A percentile compares a stretch with the other conserved stretches of the same genome.
Conservation (phyloP, 2,888 invertebrate genomes). For the Hypolimnas misippus region DNA sequence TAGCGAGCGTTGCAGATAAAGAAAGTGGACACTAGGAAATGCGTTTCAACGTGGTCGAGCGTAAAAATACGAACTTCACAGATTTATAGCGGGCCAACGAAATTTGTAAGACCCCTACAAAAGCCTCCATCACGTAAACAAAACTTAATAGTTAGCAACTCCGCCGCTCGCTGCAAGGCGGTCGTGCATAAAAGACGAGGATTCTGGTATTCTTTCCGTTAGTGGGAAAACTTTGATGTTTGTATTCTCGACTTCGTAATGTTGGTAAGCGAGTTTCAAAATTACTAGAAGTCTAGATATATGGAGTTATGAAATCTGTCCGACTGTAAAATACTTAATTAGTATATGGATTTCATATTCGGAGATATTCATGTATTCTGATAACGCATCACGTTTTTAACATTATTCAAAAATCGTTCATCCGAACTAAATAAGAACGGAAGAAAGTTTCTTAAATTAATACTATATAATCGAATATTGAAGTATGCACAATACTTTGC, state of each 20-base stretch:
- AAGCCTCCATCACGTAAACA: slow-evolving; percentile 30
- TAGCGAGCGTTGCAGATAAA: not conserved
- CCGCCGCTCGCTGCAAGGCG: slow-evolving; percentile 15
- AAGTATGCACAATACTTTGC: no score
- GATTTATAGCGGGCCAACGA: slow-evolving; percentile 30
- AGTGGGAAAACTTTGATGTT: slow-evolving; percentile 12
- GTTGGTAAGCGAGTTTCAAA: not conserved
- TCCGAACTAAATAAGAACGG: no score
- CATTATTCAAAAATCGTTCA: no score
- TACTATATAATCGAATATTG: no score
- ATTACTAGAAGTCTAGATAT: not conserved
- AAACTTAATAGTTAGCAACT: slow-evolving; percentile 32
- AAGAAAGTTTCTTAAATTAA: no score
- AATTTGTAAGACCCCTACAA: slow-evolving; percentile 27
- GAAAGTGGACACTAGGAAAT: slow-evolving; percentile 4
- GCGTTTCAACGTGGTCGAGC: slow-evolving; percentile 1
- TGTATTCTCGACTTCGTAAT: slow-evolving; percentile 4
- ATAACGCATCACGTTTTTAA: no score
- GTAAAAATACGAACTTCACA: slow-evolving; percentile 17
- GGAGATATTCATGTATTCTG: not conserved
- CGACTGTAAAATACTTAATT: not conserved
- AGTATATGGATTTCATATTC: not conserved
- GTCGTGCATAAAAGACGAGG: slow-evolving; percentile 30
- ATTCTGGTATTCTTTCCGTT: slow-evolving; percentile 12
- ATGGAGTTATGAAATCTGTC: not conserved